Evolutionary conservation across 2,888 invertebrate species (phyloP), one percentile per base, ranked within the genome.

Genomic region (Plebejus argus): DNA sequence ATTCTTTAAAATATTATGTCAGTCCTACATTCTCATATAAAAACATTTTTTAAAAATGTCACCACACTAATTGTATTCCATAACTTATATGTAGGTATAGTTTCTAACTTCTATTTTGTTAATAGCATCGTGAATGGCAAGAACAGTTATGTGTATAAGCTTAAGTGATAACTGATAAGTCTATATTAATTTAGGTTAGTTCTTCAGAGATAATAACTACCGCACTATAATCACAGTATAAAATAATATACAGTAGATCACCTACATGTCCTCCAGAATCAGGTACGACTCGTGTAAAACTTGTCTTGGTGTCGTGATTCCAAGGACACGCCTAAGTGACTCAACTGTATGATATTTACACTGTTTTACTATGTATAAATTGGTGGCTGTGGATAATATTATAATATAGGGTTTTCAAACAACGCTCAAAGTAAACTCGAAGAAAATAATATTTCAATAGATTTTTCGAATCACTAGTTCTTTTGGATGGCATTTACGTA

Each of bases 401-500:
- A 80, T 78, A 78, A 79, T 79, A 78, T 71, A 77, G 77, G 56
- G n/a, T 77, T 61, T 66, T 74, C 61, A 33, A 45, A 58, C 72
- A 74, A 77, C 74, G 77, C 72, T 77, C 74, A 77, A 77, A 72
- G 23, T 58, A 74, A 58, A 61, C 35, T 33, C 18, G 76, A 53
- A 70, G 20, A 66, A 45, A 70, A 53, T 23, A 49, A 61, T 77
- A 66, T 75, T 33, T 77, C 74, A 53, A 71, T 56, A 39, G 39
- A 45, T 76, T 72, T 79, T 56, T 61, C 39, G 39, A 70, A 72
- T 66, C 76, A 70, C 49, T 53, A 70, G 53, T 49, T 35, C 39
- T 79, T 83, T 83, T 82, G 79, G 81, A 81, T 79, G 78, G 77
- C 76, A 79, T 82, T 81, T 80, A 78, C 77, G 77, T 81, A 79